phyloP scores from a whole-genome alignment of 2,797 vertebrate genomes.

The Catharus ustulatus region DNA sequence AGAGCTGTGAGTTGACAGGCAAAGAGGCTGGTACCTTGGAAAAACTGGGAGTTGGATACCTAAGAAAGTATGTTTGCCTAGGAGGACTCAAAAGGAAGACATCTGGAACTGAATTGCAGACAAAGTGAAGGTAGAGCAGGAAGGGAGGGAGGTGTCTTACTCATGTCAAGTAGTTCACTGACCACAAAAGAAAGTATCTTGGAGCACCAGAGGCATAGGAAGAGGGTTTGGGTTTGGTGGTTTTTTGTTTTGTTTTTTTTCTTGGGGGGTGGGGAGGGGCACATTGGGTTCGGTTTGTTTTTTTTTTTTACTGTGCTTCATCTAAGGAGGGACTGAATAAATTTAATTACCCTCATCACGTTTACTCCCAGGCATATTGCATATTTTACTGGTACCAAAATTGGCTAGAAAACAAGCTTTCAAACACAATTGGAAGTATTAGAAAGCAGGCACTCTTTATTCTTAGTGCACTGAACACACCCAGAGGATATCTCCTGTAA shows the following conservation, averaged over 20 bases:
- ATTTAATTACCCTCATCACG: neutral
- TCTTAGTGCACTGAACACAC: neutral
- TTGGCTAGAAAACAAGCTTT: neutral
- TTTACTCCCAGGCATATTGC: neutral
- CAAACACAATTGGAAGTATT: neutral
- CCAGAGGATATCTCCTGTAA: neutral
- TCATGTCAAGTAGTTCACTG: neutral
- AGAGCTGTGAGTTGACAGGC: neutral
- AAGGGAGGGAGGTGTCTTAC: neutral
- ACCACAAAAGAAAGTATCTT: neutral
- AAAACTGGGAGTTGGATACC: neutral
- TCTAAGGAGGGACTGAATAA: neutral
- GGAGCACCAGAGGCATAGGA: neutral
- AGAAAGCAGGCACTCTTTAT: neutral
- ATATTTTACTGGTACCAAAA: neutral
- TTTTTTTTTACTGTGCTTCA: neutral
- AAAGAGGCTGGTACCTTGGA: neutral
- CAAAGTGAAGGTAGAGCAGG: neutral
- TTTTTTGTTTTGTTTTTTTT: neutral
- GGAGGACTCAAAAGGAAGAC: neutral
- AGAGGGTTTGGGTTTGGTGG: neutral
- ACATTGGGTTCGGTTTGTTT: too few species aligned
- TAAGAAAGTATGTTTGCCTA: neutral
- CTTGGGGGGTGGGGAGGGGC: fast-evolving
- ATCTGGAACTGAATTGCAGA: neutral